Evolutionary conservation across 2,888 invertebrate genomes (phyloP).

Genomic region (Drosophila prolongata): DNA sequence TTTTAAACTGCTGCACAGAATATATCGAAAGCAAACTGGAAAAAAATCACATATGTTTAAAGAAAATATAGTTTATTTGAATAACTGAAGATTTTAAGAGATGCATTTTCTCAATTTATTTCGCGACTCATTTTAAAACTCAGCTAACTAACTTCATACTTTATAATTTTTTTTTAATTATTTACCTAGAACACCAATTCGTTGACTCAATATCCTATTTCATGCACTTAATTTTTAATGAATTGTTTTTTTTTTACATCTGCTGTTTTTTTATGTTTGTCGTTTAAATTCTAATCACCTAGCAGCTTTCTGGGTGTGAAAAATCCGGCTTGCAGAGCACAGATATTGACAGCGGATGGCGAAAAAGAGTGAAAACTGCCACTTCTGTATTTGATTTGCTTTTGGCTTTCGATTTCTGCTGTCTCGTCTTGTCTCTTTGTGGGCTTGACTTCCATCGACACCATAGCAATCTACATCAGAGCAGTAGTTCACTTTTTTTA

Average conservation of each 20-base stretch:
- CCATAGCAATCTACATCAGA: constrained; percentile 14
- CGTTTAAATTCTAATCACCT: constrained; percentile 58
- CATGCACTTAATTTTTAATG: constrained; percentile 11
- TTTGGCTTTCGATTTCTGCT: constrained; percentile 42
- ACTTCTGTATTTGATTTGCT: constrained; percentile 35
- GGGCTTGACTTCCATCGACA: constrained; percentile 21
- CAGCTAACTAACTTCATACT: too few species aligned
- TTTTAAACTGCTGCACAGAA: background rate
- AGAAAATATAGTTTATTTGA: background rate
- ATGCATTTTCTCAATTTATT: too few species aligned
- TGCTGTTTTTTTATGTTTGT: constrained; percentile 48
- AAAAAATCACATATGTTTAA: background rate
- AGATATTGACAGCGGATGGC: constrained; percentile 1
- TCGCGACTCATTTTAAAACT: too few species aligned
- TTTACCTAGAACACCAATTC: background rate
- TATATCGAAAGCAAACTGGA: background rate
- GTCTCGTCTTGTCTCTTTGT: constrained; percentile 43
- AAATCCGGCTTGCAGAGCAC: constrained; percentile 12
- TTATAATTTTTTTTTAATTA: background rate
- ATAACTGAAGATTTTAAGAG: too few species aligned
- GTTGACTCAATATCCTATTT: background rate
- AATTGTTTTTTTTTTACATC: constrained; percentile 1
- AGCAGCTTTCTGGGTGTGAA: constrained; percentile 55
- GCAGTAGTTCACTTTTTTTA: constrained; percentile 21
- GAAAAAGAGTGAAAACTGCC: constrained; percentile 28